Conservation (phyloP, 2,113 vertebrate species). For the Sus scrofa region DNA sequence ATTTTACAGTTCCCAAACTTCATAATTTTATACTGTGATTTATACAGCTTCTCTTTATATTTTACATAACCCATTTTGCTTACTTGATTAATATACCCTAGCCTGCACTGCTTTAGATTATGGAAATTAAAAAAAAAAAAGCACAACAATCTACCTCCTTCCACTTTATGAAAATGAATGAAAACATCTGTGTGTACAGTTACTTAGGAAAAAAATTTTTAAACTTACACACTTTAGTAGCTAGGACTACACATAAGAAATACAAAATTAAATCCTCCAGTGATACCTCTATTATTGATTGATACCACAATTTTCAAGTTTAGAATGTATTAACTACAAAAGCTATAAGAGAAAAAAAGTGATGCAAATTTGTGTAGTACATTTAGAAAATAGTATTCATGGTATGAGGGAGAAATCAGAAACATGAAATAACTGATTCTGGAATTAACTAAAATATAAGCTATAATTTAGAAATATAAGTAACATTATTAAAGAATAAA, state of each 20-base stretch:
- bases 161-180: conserved; percentile 58
- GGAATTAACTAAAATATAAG: conserved; percentile 65
- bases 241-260: conserved; percentile 66
- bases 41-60: conserved; percentile 77
- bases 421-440: conserved; percentile 43
- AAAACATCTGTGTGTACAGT: conserved; percentile 29
- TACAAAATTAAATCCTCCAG: conserved; percentile 75
- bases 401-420: conserved; percentile 58
- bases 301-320: conserved; percentile 72
- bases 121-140: not conserved
- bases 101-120: conserved; percentile 54
- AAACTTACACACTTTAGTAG: conserved; percentile 66
- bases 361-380: conserved; percentile 58
- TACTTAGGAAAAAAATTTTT: conserved; percentile 59
- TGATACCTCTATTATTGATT: conserved; percentile 67
- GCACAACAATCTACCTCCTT: conserved; percentile 48
- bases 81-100: conserved; percentile 64
- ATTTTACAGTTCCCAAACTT: conserved; percentile 35
- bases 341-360: conserved; percentile 44
- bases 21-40: conserved; percentile 59
- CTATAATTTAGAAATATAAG: conserved; percentile 66
- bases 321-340: conserved; percentile 66
- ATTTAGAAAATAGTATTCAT: conserved; percentile 56
- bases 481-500: conserved; percentile 67
- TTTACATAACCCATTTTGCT: conserved; percentile 48